phyloP scores from a whole-genome alignment of 2,113 vertebrate species.

The Capricornis sumatraensis region DNA sequence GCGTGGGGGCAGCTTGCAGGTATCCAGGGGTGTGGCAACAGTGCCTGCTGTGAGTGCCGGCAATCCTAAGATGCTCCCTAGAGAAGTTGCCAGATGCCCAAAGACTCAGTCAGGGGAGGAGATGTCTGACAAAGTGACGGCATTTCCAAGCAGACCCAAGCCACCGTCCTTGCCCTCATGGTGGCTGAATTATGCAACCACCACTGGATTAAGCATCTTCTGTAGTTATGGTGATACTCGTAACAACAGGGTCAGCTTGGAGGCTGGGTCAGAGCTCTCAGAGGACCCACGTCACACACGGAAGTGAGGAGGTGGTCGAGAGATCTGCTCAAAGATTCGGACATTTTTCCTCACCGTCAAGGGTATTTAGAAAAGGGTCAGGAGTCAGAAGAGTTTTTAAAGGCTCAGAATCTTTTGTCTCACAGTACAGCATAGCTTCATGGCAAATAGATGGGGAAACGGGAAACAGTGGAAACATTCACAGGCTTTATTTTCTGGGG shows the following conservation, averaged over 20 bases:
- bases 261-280: neutral
- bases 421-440: neutral
- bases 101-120: too few relatives aligned
- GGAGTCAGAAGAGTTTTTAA: neutral
- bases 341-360: neutral
- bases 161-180: neutral
- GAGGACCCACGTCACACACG: neutral
- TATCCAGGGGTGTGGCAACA: neutral
- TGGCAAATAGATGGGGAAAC: neutral
- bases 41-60: rapidly evolving
- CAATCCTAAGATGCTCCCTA: neutral
- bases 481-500: neutral
- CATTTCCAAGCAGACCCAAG: neutral
- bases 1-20: neutral
- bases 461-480: neutral
- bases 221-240: too few relatives aligned
- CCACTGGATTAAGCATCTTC: neutral
- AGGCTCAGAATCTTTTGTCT: neutral
- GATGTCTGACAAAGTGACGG: neutral
- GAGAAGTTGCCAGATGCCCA: neutral
- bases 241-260: neutral
- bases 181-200: neutral
- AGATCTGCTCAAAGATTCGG: neutral
- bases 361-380: neutral
- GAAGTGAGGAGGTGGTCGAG: neutral